These are phyloP conservation scores for Microchrysa polita DNA, from an alignment of 2,888 invertebrate genomes.

Conservation along the genomic window DNA sequence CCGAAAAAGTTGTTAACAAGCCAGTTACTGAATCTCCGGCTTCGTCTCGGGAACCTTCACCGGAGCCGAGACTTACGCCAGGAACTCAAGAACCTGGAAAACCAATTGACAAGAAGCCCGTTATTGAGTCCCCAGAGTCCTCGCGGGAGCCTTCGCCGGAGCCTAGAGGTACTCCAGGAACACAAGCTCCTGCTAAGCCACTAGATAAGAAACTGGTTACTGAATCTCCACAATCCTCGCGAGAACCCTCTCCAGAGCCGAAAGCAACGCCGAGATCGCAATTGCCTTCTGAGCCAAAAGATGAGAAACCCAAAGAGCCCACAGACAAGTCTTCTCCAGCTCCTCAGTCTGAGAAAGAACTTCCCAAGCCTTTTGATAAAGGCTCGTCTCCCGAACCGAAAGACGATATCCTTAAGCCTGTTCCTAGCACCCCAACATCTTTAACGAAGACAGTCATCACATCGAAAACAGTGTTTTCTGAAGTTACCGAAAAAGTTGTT, in stretches of 20 bases:
- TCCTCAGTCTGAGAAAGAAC: not conserved
- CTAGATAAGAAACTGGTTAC: no score
- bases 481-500: no score
- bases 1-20: conserved; percentile 16
- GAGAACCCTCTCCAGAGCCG: not conserved
- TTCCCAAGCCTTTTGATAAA: not conserved
- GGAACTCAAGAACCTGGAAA: no score
- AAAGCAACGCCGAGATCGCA: not conserved
- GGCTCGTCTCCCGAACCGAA: no score
- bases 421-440: no score
- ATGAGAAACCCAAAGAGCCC: not conserved
- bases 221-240: not conserved
- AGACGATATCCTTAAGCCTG: no score
- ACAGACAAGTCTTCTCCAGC: not conserved
- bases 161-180: not conserved
- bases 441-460: no score
- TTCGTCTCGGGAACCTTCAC: not conserved
- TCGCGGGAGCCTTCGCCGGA: not conserved
- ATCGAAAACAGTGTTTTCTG: no score
- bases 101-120: not conserved
- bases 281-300: not conserved
- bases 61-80: not conserved
- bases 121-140: not conserved
- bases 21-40: not conserved
- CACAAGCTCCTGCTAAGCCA: no score